Evolutionary conservation across 2,113 vertebrate genomes (phyloP).

Genomic region (Pygoscelis adeliae): DNA sequence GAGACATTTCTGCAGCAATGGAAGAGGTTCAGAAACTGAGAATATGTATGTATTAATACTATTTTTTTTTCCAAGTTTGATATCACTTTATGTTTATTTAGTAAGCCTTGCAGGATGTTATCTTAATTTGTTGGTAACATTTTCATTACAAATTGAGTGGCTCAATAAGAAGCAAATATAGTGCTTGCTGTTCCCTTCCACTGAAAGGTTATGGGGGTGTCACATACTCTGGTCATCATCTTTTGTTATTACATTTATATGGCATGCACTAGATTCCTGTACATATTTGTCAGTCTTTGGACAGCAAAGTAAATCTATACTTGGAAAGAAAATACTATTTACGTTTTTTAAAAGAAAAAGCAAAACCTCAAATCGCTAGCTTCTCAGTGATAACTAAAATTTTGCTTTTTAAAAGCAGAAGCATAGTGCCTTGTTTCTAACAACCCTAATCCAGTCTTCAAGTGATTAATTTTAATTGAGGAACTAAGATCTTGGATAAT

Average conservation of each 20-base stretch:
- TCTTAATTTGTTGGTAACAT: not conserved
- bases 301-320: not conserved
- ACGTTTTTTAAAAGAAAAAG: not conserved
- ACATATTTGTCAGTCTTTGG: not conserved
- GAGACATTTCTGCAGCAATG: not conserved
- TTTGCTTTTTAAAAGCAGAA: not conserved
- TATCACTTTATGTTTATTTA: not conserved
- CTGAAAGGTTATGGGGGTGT: not conserved
- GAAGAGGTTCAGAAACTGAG: not conserved
- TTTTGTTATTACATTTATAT: not conserved
- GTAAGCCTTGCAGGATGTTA: not conserved
- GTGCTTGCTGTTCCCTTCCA: not conserved
- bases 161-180: not conserved
- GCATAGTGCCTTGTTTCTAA: not conserved
- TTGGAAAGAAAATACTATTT: not conserved
- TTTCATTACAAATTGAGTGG: not conserved
- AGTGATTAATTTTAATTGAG: conserved; percentile 20
- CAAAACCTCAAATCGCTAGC: not conserved
- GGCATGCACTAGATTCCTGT: not conserved
- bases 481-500: not conserved
- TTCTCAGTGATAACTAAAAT: not conserved
- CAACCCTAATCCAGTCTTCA: not conserved
- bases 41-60: not conserved
- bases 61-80: not conserved
- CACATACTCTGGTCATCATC: not conserved